Conservation (phyloP, 2,888 invertebrate species). For the Drosophila aldrichi region DNA sequence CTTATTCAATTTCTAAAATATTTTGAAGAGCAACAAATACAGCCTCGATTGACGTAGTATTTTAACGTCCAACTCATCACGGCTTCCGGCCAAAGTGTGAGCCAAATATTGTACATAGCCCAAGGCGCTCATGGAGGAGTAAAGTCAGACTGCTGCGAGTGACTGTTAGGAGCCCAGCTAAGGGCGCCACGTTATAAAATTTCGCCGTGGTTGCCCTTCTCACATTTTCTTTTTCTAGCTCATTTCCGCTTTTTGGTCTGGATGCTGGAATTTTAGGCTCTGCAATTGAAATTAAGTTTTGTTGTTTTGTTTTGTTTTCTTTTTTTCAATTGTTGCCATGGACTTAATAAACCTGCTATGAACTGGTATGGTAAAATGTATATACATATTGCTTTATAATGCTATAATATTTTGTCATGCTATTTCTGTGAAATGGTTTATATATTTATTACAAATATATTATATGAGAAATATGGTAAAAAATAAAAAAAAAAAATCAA, state of each 20-base stretch:
- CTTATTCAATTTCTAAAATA: neutral
- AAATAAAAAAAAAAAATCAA: too few relatives aligned
- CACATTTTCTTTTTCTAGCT: slow-evolving; percentile 61
- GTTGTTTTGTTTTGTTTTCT: neutral
- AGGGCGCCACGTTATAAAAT: slow-evolving; percentile 65
- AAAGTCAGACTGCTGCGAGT: neutral
- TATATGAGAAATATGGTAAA: too few relatives aligned
- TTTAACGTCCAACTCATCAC: slow-evolving; percentile 27
- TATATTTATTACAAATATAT: too few relatives aligned
- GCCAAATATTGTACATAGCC: slow-evolving; percentile 64
- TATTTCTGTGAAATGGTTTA: too few relatives aligned
- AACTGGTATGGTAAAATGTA: neutral
- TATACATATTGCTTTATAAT: neutral
- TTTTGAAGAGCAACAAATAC: neutral
- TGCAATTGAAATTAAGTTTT: slow-evolving; percentile 19
- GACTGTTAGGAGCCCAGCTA: slow-evolving; percentile 1
- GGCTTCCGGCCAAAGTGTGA: slow-evolving; percentile 25
- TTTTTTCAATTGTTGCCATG: neutral
- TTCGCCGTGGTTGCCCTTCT: slow-evolving; percentile 67
- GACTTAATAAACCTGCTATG: neutral
- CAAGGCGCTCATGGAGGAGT: slow-evolving; percentile 23
- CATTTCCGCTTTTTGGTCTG: slow-evolving; percentile 58
- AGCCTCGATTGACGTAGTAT: slow-evolving; percentile 12
- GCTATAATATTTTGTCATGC: neutral
- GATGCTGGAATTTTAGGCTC: slow-evolving; percentile 12